Conservation (phyloP, 1,140 invertebrate species). For the Thereuonema tuberculata region DNA sequence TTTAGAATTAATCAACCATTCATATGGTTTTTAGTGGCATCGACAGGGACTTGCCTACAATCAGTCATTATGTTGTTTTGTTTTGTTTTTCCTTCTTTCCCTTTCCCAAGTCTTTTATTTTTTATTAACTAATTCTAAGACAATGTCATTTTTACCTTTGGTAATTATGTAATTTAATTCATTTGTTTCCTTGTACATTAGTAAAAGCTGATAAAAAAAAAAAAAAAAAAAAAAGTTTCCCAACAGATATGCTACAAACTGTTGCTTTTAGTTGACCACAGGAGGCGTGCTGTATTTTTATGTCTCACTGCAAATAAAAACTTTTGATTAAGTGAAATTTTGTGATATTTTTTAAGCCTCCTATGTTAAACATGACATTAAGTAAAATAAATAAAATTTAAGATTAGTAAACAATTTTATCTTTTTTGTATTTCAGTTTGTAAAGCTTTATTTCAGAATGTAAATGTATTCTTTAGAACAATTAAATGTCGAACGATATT, state of each 20-base stretch:
- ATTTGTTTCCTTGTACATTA: constrained; percentile 1
- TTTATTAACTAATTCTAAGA: neutral
- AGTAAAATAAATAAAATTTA: too few relatives aligned
- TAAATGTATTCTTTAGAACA: too few relatives aligned
- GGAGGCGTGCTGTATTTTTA: constrained; percentile 7
- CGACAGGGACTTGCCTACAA: neutral
- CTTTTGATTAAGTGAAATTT: too few relatives aligned
- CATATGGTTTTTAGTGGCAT: neutral
- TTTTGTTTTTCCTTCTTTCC: neutral
- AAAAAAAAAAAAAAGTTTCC: neutral
- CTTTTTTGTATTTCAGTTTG: too few relatives aligned
- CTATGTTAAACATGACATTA: too few relatives aligned
- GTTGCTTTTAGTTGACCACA: constrained; percentile 5
- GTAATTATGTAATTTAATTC: neutral
- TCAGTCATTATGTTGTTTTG: neutral
- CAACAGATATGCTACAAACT: neutral
- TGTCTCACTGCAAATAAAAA: constrained; percentile 8
- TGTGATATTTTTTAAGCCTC: too few relatives aligned
- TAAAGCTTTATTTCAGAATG: too few relatives aligned
- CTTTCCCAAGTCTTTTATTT: neutral
- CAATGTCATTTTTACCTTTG: neutral
- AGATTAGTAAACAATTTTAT: too few relatives aligned
- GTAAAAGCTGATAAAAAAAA: neutral
- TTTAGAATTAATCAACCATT: neutral
- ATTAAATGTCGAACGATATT: too few relatives aligned